phyloP scores from a whole-genome alignment of 1,140 invertebrate species.

The Trichoplusia ni region DNA sequence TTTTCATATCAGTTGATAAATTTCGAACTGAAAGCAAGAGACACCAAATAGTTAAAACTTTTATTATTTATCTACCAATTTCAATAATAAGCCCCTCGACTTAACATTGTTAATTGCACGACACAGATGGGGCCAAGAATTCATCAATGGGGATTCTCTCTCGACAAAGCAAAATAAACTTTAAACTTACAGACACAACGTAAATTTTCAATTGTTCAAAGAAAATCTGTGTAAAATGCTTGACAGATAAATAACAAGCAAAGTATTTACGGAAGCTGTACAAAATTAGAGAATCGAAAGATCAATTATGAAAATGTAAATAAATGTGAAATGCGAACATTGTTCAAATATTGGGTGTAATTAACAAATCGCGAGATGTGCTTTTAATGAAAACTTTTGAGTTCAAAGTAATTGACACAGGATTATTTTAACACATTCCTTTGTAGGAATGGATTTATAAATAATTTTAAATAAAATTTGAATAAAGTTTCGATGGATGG shows the following conservation, averaged over 20 bases:
- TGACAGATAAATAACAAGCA: slow-evolving; percentile 6
- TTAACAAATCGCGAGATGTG: neutral
- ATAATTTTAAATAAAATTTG: too few relatives aligned
- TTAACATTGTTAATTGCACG: slow-evolving; percentile 44
- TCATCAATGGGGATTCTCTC: slow-evolving; percentile 34
- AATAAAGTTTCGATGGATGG: too few relatives aligned
- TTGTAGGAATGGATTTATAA: too few relatives aligned
- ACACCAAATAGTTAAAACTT: too few relatives aligned
- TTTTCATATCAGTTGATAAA: too few relatives aligned
- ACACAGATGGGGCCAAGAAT: slow-evolving; percentile 40
- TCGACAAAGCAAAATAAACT: slow-evolving; percentile 5
- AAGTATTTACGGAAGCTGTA: slow-evolving; percentile 11
- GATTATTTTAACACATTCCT: too few relatives aligned
- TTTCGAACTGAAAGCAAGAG: too few relatives aligned
- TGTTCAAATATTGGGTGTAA: neutral
- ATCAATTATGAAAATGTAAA: neutral
- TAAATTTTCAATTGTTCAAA: neutral
- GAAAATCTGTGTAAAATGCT: slow-evolving; percentile 15
- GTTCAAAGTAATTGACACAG: too few relatives aligned
- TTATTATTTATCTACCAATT: neutral
- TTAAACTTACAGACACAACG: neutral
- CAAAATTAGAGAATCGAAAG: neutral
- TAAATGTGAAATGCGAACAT: neutral
- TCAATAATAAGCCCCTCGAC: slow-evolving; percentile 27
- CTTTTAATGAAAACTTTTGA: neutral